phyloP scores from a whole-genome alignment of 92 coral and sea anemone species.

The Phenganax stokvisi region DNA sequence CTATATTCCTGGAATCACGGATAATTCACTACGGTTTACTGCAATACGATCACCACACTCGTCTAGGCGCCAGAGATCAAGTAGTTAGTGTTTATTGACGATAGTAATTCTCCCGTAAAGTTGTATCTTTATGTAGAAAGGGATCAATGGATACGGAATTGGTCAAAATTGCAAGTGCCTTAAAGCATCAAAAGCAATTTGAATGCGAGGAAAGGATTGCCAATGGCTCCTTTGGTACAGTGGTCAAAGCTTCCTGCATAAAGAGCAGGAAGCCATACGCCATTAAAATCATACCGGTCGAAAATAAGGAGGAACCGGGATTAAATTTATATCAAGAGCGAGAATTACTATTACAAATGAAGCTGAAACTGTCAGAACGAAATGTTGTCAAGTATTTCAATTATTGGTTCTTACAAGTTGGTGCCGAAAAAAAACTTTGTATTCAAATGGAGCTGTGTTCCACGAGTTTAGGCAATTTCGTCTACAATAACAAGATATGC shows the following conservation, averaged over 20 bases:
- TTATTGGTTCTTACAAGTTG: neutral
- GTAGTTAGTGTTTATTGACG: no score
- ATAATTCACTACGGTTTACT: no score
- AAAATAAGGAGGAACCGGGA: neutral
- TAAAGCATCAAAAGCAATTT: neutral
- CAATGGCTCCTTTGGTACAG: neutral
- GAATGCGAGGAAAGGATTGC: neutral
- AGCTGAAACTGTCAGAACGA: neutral
- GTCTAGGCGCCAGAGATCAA: no score
- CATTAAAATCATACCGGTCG: neutral
- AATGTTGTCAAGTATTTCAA: constrained; percentile 5
- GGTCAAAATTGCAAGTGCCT: neutral
- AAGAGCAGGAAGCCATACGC: neutral
- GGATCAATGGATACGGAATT: neutral
- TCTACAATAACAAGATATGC: neutral
- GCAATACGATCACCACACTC: no score
- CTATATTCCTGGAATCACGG: no score
- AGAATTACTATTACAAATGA: neutral
- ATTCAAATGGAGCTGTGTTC: constrained; percentile 21
- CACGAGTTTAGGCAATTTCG: neutral
- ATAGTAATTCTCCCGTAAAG: no score
- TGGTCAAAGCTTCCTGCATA: neutral
- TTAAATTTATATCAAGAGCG: neutral
- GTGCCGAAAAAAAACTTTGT: neutral
- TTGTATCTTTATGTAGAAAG: neutral